These are phyloP conservation scores for Apodemia mormo DNA, from an alignment of 2,888 invertebrate genomes.

Conservation along the genomic window DNA sequence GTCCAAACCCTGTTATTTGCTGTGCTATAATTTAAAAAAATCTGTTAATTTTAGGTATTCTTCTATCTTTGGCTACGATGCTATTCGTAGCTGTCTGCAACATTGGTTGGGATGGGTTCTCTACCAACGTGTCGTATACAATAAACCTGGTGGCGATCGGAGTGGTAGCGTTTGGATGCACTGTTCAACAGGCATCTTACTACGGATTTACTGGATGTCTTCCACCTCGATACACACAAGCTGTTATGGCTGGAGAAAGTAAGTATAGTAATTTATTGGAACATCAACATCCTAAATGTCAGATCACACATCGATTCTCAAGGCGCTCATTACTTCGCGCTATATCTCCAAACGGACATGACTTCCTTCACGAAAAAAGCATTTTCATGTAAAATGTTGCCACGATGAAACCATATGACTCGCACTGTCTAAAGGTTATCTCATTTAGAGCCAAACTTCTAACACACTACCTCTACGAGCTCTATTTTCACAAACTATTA, in stretches of 20 bases:
- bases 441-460: too few species aligned
- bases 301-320: too few species aligned
- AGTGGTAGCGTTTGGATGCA: conserved; percentile 93
- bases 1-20: too few species aligned
- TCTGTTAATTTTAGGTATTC: conserved; percentile 82
- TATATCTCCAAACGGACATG: too few species aligned
- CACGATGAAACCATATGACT: too few species aligned
- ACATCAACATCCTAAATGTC: not conserved
- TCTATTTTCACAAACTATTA: too few species aligned
- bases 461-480: too few species aligned
- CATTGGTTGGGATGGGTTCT: conserved; percentile 92
- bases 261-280: conserved; percentile 51
- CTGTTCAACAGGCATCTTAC: conserved; percentile 96
- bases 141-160: conserved; percentile 92
- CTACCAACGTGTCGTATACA: conserved; percentile 88
- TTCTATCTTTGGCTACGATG: conserved; percentile 90
- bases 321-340: too few species aligned
- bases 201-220: conserved; percentile 97
- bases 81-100: conserved; percentile 92
- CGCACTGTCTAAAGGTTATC: too few species aligned
- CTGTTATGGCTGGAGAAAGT: conserved; percentile 98
- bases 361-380: too few species aligned
- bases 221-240: conserved; percentile 94
- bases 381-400: too few species aligned
- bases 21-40: conserved; percentile 32